Evolutionary conservation across 2,888 invertebrate genomes (phyloP).

Genomic region (Drosophila flavopinicola): DNA sequence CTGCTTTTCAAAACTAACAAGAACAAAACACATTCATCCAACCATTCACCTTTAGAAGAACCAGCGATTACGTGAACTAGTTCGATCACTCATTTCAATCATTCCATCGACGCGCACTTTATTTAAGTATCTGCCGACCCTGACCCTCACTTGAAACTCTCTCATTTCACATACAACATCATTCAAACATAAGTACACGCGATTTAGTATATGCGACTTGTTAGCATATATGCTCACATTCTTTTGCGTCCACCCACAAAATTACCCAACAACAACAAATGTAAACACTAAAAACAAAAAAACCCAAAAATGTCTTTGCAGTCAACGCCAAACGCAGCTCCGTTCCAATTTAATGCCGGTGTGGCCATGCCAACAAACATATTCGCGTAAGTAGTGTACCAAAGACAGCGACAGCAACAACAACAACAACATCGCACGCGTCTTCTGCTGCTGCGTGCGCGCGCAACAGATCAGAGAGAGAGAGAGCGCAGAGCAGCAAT

Average conservation of each 20-base stretch:
- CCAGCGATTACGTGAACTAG: no score
- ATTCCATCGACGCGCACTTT: no score
- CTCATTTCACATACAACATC: not conserved
- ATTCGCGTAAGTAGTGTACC: slow-evolving; percentile 84
- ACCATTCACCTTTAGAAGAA: no score
- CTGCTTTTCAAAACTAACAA: no score
- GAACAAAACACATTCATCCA: no score
- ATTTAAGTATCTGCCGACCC: no score
- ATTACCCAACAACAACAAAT: slow-evolving; percentile 7
- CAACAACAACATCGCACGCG: slow-evolving; percentile 5
- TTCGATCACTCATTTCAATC: no score
- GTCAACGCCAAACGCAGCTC: slow-evolving; percentile 82
- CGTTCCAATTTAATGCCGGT: slow-evolving; percentile 84
- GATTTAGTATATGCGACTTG: slow-evolving; percentile 1
- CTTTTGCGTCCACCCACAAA: slow-evolving; percentile 18
- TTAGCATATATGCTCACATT: slow-evolving; percentile 10
- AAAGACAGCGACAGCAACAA: slow-evolving; percentile 20
- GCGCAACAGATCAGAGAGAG: slow-evolving; percentile 20
- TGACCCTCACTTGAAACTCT: no score
- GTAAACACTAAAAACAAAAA: slow-evolving; percentile 51
- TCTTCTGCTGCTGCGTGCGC: not conserved
- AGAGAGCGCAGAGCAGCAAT: no score
- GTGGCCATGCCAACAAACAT: slow-evolving; percentile 82
- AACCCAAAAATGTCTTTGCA: slow-evolving; percentile 75
- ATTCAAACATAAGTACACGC: not conserved